These are phyloP conservation scores for Bombus haemorrhoidalis DNA, from an alignment of 1,140 invertebrate genomes.

Conservation along the genomic window DNA sequence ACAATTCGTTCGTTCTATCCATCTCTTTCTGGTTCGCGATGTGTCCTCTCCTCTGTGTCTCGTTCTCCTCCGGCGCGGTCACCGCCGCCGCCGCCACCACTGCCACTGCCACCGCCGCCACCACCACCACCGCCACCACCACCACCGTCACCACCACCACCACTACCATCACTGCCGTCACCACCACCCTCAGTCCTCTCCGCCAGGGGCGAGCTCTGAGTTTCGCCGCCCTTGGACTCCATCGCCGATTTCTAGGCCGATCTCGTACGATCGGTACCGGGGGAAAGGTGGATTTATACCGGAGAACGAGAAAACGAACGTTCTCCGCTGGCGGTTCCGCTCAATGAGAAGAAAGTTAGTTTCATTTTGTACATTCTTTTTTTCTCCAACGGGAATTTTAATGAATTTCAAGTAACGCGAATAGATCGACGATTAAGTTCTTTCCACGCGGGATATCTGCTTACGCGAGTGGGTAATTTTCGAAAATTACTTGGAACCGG, in stretches of 20 bases:
- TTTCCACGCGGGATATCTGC: not conserved
- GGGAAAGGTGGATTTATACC: not conserved
- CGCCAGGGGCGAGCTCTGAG: slow-evolving; percentile 52
- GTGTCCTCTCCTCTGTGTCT: slow-evolving; percentile 51
- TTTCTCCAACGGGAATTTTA: not conserved
- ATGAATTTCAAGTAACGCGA: not conserved
- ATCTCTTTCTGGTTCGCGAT: slow-evolving; percentile 26
- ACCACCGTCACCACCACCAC: slow-evolving; percentile 29
- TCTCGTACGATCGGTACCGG: not conserved
- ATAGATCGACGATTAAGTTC: not conserved
- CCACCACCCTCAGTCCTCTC: slow-evolving; percentile 36
- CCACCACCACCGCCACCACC: slow-evolving; percentile 8
- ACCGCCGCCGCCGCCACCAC: slow-evolving; percentile 18
- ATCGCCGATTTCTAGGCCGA: slow-evolving; percentile 26
- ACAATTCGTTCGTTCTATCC: slow-evolving; percentile 31
- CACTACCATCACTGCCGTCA: not conserved
- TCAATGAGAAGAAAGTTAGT: no score
- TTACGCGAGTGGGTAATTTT: slow-evolving; percentile 11
- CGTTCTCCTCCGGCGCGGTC: slow-evolving; percentile 41
- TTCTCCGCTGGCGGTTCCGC: not conserved
- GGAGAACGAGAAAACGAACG: not conserved
- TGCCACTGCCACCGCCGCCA: not conserved
- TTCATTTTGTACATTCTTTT: not conserved
- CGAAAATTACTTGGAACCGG: slow-evolving; percentile 33
- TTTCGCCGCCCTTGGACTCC: slow-evolving; percentile 36